Percentiles rank a stretch among this genome's conserved stretches.
These are phyloP conservation scores for Stenopsyche tienmushanensis DNA, from an alignment of 1,140 invertebrate species.

Conservation along the genomic window DNA sequence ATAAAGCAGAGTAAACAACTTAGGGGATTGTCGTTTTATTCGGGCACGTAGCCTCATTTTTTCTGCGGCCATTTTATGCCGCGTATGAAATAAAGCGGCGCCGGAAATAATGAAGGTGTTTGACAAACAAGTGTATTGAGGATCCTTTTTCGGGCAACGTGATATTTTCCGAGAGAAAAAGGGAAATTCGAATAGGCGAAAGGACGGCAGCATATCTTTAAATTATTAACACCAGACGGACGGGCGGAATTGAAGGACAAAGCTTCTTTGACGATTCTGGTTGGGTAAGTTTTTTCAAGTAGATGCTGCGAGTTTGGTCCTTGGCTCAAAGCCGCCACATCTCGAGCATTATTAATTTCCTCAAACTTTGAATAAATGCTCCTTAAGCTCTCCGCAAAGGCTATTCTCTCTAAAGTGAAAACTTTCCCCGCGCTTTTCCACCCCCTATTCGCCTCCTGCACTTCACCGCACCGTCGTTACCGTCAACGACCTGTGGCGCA, in stretches of 20 bases:
- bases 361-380: constrained; percentile 41
- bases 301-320: constrained; percentile 10
- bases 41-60: too few species aligned
- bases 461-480: neutral
- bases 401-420: constrained; percentile 39
- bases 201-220: too few species aligned
- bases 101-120: too few species aligned
- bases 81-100: too few species aligned
- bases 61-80: too few species aligned
- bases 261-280: constrained; percentile 8
- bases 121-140: too few species aligned
- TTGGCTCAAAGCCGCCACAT: constrained; percentile 27
- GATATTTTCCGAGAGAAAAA: too few species aligned
- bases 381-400: constrained; percentile 37
- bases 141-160: too few species aligned
- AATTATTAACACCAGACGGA: too few species aligned
- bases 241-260: constrained; percentile 9
- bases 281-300: constrained; percentile 16
- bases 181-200: too few species aligned
- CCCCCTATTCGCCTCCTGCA: neutral
- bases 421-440: constrained; percentile 28
- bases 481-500: constrained; percentile 25
- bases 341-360: constrained; percentile 41
- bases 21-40: too few species aligned
- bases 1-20: too few species aligned